These are phyloP conservation scores for Leptopilina clavipes DNA, from an alignment of 1,140 invertebrate genomes.

Conservation along the genomic window DNA sequence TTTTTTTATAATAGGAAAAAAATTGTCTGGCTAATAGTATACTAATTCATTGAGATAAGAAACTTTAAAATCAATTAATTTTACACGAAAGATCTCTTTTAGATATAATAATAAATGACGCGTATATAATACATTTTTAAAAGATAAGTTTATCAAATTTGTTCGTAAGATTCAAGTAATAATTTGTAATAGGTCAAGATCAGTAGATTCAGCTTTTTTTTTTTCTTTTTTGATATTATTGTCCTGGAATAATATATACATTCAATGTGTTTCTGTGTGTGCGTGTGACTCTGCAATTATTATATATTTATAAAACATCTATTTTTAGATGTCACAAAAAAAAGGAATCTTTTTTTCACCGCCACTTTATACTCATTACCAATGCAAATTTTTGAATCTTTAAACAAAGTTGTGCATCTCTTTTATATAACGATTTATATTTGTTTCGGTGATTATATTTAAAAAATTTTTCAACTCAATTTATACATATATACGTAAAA, in stretches of 20 bases:
- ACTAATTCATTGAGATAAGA: not conserved
- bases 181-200: conserved; percentile 20
- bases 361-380: not conserved
- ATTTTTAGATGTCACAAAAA: not conserved
- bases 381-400: not conserved
- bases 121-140: not conserved
- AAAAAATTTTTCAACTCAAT: no score
- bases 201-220: not conserved
- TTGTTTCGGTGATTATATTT: not conserved
- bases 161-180: not conserved
- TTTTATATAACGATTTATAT: not conserved
- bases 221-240: not conserved
- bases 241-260: not conserved
- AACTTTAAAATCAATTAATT: conserved; percentile 13
- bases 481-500: no score
- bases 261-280: not conserved
- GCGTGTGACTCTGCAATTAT: not conserved
- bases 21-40: no score
- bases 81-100: conserved; percentile 4
- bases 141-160: conserved; percentile 20
- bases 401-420: not conserved
- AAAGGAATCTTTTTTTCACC: not conserved
- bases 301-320: not conserved
- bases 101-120: no score
- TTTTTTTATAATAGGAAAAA: no score